Evolutionary conservation across 2,113 vertebrate species (phyloP), one percentile per base, ranked within the genome.

Genomic region (Noctilio leporinus): DNA sequence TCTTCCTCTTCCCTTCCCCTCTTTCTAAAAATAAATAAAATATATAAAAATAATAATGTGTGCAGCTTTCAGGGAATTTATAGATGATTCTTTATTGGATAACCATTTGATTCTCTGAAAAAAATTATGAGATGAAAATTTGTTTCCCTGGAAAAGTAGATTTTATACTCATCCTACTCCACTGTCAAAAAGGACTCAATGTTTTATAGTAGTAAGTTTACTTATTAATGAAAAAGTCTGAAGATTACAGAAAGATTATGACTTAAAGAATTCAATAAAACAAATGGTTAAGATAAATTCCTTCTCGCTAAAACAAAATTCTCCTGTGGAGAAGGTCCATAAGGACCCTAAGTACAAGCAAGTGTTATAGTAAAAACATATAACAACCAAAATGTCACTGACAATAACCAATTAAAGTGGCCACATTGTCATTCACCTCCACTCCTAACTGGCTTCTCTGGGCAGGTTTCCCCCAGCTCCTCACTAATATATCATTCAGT

Each of bases 221-320:
- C 51, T 83, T 90, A 67, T 85, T 43, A 26, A 55, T 92, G 40
- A 85, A 93, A 62, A 83, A 4, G 17, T 90, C 84, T 9, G 20
- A 87, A 96, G 92, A 89, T 95, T 95, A 95, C 85, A 17, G 89
- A 49, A 96, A 89, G 67, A 49, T 45, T 92, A 86, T 38, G 81
- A 70, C 72, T 86, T 43, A 77, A 55, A 95, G 33, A 95, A 85
- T 93, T 26, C n/a, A 94, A 49, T 55, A 55, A 47, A 69, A 90
- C 24, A 47, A 26, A 38, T 84, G 77, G 33, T 96, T 45, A 47
- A 87, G 78, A 81, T 87, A 78, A 88, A 95, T 51, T 26, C 28
- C 14, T 95, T 45, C 83, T 81, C 96, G 80, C 17, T 82, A 62
- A 88, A 94, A 86, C 51, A 82, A 81, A 93, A 83, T 96, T 95